Percentiles rank a stretch among this genome's conserved stretches.
phyloP scores from a whole-genome alignment of 2,797 vertebrate genomes.

The Falco rusticolus region DNA sequence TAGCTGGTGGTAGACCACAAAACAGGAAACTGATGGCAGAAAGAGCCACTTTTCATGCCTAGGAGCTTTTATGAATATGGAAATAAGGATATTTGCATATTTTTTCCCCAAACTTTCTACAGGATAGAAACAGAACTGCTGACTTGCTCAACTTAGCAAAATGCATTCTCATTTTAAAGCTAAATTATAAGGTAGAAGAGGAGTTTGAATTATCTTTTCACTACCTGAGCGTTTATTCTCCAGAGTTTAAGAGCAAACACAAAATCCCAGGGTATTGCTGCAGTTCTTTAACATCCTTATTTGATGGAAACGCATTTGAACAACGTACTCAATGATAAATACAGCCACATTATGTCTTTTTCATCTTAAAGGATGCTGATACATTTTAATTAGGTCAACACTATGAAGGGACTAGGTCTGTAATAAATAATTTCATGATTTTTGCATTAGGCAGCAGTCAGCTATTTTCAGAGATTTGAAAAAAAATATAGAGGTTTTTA shows the following conservation, averaged over 20 bases:
- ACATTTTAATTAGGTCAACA: not conserved
- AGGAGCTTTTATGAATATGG: not conserved
- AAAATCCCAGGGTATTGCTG: not conserved
- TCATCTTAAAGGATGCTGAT: fast-evolving
- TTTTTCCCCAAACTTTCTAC: not conserved
- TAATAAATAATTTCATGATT: not conserved
- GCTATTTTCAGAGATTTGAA: not conserved
- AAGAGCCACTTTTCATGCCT: not conserved
- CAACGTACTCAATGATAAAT: not conserved
- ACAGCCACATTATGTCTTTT: not conserved
- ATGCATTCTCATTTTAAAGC: not conserved
- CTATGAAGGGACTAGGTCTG: not conserved
- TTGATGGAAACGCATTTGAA: not conserved
- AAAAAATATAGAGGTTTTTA: not conserved
- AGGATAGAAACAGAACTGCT: not conserved
- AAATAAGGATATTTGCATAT: not conserved
- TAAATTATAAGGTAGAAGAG: not conserved
- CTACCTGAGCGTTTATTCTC: not conserved
- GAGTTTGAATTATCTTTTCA: not conserved
- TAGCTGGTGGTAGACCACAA: not conserved
- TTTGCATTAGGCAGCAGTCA: not conserved
- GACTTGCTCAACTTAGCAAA: not conserved
- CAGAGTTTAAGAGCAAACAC: not conserved
- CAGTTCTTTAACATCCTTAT: not conserved
- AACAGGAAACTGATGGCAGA: not conserved